These are phyloP conservation scores for Drosophila setifemur DNA, from an alignment of 1,140 invertebrate genomes.

Conservation along the genomic window DNA sequence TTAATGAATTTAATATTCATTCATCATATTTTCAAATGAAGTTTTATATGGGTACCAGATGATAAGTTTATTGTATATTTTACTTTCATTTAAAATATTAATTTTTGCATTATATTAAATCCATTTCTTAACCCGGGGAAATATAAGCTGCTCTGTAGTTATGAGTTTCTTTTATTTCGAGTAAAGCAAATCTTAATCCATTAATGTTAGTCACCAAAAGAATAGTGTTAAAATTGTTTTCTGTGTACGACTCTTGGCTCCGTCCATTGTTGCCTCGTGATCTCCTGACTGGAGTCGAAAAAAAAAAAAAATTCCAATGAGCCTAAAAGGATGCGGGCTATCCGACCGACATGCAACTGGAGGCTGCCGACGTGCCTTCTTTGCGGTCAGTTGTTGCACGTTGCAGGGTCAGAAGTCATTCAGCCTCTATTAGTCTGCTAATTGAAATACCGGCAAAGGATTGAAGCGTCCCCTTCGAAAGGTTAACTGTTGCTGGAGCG, in stretches of 20 bases:
- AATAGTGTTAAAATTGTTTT: too few species aligned
- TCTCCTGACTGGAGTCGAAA: neutral
- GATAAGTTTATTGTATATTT: neutral
- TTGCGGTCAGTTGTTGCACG: slow-evolving; percentile 42
- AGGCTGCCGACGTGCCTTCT: slow-evolving; percentile 31
- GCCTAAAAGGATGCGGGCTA: slow-evolving; percentile 14
- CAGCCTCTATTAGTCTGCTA: slow-evolving; percentile 38
- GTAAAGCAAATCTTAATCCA: too few species aligned
- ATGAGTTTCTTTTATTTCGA: too few species aligned
- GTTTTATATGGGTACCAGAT: too few species aligned
- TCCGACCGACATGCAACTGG: slow-evolving; percentile 19
- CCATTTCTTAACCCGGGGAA: neutral
- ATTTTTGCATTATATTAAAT: neutral
- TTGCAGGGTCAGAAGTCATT: slow-evolving; percentile 38
- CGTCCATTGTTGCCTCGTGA: slow-evolving; percentile 17
- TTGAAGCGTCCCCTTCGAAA: neutral
- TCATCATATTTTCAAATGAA: neutral
- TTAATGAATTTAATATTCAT: neutral
- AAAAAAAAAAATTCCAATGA: neutral
- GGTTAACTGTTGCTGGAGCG: slow-evolving; percentile 16
- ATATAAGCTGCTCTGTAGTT: too few species aligned
- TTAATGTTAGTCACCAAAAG: too few species aligned
- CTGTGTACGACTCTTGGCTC: neutral
- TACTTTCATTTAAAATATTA: neutral
- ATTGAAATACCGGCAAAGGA: slow-evolving; percentile 38